Evolutionary conservation across 2,113 vertebrate species (phyloP).

Genomic region (Ahaetulla prasina): DNA sequence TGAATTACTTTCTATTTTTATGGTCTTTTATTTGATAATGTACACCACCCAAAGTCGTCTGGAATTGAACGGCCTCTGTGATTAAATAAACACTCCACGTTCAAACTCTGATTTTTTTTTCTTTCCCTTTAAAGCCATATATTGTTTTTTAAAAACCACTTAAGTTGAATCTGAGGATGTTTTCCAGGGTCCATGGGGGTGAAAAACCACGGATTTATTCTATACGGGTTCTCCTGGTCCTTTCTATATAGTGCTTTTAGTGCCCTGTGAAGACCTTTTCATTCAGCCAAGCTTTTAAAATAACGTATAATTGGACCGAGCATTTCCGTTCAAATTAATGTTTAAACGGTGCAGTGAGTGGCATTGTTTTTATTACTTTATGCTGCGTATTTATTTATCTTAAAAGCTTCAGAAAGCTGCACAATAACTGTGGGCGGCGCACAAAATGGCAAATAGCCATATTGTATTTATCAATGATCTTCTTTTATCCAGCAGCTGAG

Average conservation of each 20-base stretch:
- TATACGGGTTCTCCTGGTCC: neutral
- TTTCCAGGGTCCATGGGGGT: neutral
- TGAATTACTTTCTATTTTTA: neutral
- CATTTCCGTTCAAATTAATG: neutral
- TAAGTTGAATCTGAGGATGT: neutral
- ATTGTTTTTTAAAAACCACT: neutral
- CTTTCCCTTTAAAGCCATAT: neutral
- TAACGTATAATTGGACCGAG: neutral
- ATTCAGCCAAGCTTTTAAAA: neutral
- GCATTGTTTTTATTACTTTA: neutral
- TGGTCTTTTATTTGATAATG: neutral
- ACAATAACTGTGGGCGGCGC: neutral
- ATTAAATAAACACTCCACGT: neutral
- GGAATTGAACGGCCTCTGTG: neutral
- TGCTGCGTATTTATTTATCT: neutral
- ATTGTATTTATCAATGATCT: neutral
- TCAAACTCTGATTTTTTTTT: neutral
- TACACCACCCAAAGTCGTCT: neutral
- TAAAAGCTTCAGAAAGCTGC: neutral
- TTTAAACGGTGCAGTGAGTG: neutral
- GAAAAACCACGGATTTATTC: neutral
- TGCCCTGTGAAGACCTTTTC: neutral
- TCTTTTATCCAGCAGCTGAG: neutral
- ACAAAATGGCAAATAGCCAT: neutral
- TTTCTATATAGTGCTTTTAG: neutral